Base-by-base conservation (phyloP, 2,888 invertebrate species). In the Thymelicus sylvestris region DNA sequence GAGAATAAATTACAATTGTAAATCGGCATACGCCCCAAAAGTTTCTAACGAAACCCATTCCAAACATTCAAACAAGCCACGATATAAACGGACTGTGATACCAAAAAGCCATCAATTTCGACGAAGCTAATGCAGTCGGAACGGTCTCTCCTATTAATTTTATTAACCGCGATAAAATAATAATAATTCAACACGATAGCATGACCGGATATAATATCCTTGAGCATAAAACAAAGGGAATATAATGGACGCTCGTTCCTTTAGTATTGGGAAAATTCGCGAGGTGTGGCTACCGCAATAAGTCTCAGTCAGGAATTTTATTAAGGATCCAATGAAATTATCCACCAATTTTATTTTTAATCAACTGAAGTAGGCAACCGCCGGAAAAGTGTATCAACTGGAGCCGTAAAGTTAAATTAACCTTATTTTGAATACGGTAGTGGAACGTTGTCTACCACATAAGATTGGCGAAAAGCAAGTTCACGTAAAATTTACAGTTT, bases 191-290 rank as follows among this genome's bases (percentile, higher is more conserved):
- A 76, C 74, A 60, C 79, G 84, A 86, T 90, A 81, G 89, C 91
- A 89, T 90, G 91, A 86, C 90, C 89, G 88, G 88, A 90, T 88
- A 90, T 91, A 91, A 91, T 91, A 90, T 89, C 84, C 80, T 76
- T 77, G 78, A 77, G 83, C 84, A 84, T 88, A 85, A 90, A 91
- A 87, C 87, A 89, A 87, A 88, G 85, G 87, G 84, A 84, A 87
- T 86, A 86, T 90, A 90, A 90, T 87, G 88, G 81, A 81, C 82
- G 79, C 79, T 80, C 85, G 84, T 88, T 79, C 87, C 84, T 87
- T 87, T 80, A 83, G 86, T 89, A 90, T 90, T 87, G 86, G 85
- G 83, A 84, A 86, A 85, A 86, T 87, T 85, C 79, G 85, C 85
- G 81, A 90, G 91, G 91, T 88, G 91, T 83, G 90, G 88, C 85